A percentile compares a stretch with the other conserved stretches of the same genome.
Conservation (phyloP, 2,113 vertebrate species). For the Pteropus alecto region DNA sequence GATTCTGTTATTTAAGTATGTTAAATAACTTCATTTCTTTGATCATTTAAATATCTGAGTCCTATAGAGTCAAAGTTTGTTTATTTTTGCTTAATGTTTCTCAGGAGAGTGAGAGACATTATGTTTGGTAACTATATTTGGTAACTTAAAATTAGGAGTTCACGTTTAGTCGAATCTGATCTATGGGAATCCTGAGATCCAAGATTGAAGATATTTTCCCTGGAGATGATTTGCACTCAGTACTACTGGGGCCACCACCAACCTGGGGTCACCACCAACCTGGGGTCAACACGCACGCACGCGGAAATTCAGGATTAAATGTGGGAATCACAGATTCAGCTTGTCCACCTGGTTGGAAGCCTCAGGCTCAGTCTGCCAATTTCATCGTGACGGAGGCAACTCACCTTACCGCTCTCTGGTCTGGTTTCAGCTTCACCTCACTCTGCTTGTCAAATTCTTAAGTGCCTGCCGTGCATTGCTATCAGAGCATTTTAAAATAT, state of each 20-base stretch:
- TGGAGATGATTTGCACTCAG: background rate
- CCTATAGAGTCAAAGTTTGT: background rate
- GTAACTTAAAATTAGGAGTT: background rate
- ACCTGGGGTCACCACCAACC: background rate
- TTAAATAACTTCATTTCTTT: background rate
- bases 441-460: background rate
- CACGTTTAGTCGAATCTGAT: background rate
- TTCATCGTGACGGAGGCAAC: background rate
- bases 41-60: background rate
- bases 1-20: background rate
- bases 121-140: background rate
- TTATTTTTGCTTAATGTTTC: background rate
- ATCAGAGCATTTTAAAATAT: background rate
- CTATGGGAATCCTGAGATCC: background rate
- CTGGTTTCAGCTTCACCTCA: background rate
- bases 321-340: background rate
- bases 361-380: too few species aligned
- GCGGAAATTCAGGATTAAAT: background rate
- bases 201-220: background rate
- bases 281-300: too few species aligned
- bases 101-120: background rate
- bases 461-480: background rate
- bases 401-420: background rate
- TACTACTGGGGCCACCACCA: background rate
- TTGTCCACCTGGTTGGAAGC: background rate